Percentiles rank a stretch among this genome's conserved stretches.
Evolutionary conservation across 2,797 vertebrate genomes (phyloP).

Genomic region (Halcyon leucocephala): DNA sequence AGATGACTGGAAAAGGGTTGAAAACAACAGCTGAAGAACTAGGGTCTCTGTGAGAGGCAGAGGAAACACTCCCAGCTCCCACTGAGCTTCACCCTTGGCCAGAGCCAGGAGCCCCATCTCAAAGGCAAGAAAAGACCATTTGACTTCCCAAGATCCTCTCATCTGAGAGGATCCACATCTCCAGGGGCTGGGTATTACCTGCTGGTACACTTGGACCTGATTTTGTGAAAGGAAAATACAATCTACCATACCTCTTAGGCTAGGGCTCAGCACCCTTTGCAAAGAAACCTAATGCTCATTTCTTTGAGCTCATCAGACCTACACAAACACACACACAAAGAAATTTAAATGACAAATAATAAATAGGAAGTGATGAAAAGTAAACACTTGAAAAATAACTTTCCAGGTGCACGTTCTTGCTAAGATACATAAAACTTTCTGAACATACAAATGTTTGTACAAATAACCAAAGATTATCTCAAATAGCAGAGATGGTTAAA

Average conservation of each 20-base stretch:
- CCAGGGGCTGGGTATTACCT: not conserved
- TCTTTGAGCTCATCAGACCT: not conserved
- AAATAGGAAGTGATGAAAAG: not conserved
- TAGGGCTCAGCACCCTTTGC: not conserved
- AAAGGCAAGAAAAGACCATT: not conserved
- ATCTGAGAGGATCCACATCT: not conserved
- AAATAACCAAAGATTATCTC: slow-evolving; percentile 1
- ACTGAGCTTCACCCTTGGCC: not conserved
- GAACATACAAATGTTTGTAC: slow-evolving; percentile 8
- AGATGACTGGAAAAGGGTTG: not conserved
- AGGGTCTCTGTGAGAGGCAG: not conserved
- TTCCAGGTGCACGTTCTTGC: not conserved
- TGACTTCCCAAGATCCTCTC: fast-evolving
- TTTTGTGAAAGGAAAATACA: not conserved
- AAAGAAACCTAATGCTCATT: not conserved
- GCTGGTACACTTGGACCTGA: not conserved
- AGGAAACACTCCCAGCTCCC: not conserved
- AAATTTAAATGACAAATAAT: not conserved
- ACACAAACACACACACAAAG: not conserved
- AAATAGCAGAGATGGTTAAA: slow-evolving; percentile 27
- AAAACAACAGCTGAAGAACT: not conserved
- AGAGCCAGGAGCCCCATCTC: not conserved
- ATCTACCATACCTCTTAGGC: not conserved
- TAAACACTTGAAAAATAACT: not conserved
- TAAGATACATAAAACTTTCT: slow-evolving; percentile 19